These are phyloP conservation scores for Gonatopus flavifemur DNA, from an alignment of 1,140 invertebrate genomes.

Conservation along the genomic window DNA sequence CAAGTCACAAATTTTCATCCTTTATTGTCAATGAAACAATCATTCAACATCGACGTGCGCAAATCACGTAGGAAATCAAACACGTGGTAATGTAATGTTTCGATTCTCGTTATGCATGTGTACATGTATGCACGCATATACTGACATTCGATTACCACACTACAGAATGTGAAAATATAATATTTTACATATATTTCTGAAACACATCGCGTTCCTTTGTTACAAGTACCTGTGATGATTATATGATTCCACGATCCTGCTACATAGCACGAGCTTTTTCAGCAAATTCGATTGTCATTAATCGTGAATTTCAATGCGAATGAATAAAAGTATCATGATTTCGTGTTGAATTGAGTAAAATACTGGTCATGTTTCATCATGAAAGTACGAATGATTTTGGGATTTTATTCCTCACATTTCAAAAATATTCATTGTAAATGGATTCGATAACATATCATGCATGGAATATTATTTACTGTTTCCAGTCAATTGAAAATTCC, in stretches of 20 bases:
- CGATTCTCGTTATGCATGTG: background rate
- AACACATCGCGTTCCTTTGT: conserved; percentile 5
- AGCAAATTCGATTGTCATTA: no score
- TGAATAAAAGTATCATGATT: no score
- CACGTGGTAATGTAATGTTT: conserved; percentile 10
- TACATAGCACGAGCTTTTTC: background rate
- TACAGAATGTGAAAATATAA: conserved; percentile 12
- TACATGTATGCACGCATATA: conserved; percentile 8
- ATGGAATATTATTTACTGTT: no score
- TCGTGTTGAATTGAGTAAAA: no score
- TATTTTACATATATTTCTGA: conserved; percentile 4
- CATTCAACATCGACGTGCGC: conserved; percentile 18
- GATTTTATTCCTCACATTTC: no score
- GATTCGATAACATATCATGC: no score
- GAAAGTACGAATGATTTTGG: no score
- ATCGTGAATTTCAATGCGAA: no score
- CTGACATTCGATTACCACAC: conserved; percentile 17
- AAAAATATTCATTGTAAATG: no score
- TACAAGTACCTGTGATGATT: conserved; percentile 11
- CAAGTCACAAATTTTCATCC: conserved; percentile 43
- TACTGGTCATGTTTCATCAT: no score
- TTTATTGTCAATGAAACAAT: conserved; percentile 44
- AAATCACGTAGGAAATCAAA: conserved; percentile 11
- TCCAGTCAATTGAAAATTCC: no score
- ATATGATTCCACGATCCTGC: background rate